Percentiles rank a stretch among this genome's conserved stretches.
Evolutionary conservation across 2,888 invertebrate species (phyloP).

Genomic region (Ferdinandea cuprea): DNA sequence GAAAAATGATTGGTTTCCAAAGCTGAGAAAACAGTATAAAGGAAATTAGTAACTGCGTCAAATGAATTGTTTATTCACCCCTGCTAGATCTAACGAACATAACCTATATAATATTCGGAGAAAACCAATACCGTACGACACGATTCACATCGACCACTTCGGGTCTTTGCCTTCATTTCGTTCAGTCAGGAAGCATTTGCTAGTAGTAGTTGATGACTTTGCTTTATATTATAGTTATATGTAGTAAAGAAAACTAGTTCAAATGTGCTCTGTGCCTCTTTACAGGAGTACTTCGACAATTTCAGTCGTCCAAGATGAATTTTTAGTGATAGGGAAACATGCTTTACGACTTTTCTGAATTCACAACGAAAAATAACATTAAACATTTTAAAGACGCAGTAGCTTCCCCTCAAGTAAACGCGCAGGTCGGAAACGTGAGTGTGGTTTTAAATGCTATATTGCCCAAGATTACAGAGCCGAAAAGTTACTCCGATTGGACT

Average conservation of each 20-base stretch:
- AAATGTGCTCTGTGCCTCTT: slow-evolving; percentile 18
- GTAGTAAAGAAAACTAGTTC: slow-evolving; percentile 30
- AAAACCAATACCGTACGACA: slow-evolving; percentile 22
- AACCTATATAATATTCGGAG: slow-evolving; percentile 16
- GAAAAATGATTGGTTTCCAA: slow-evolving; percentile 37
- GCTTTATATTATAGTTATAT: slow-evolving; percentile 2
- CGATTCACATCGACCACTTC: slow-evolving; percentile 25
- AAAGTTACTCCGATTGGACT: not conserved
- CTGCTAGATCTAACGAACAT: slow-evolving; percentile 26
- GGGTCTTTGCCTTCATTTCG: not conserved
- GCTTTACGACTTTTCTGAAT: slow-evolving; percentile 43
- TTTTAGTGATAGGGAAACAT: slow-evolving; percentile 34
- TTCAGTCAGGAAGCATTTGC: slow-evolving; percentile 14
- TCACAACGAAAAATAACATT: slow-evolving; percentile 19
- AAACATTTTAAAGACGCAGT: slow-evolving; percentile 42
- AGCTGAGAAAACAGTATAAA: not conserved
- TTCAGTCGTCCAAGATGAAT: slow-evolving; percentile 38
- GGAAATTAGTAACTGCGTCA: not conserved
- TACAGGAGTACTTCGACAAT: slow-evolving; percentile 20
- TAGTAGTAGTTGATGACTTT: slow-evolving; percentile 17
- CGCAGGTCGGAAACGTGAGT: slow-evolving; percentile 37
- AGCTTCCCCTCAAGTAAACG: slow-evolving; percentile 4
- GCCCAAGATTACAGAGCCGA: slow-evolving; percentile 30
- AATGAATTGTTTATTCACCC: slow-evolving; percentile 10
- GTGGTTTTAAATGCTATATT: slow-evolving; percentile 31